Base-by-base conservation (phyloP, 1,140 invertebrate species). In the Ostrea edulis region DNA sequence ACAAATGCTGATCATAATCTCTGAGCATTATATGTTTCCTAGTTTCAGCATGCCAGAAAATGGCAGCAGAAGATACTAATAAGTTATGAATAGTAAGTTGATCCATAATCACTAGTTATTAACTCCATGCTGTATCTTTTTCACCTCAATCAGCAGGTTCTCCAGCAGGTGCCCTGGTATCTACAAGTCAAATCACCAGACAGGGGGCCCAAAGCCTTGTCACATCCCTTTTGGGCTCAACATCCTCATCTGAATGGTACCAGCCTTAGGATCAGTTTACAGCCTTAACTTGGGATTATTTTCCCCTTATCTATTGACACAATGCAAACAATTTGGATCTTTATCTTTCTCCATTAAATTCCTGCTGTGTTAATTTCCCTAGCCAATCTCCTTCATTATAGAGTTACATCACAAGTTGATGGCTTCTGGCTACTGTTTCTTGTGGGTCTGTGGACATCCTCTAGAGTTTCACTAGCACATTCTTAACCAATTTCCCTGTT, bases 361-460 rank as follows among this genome's bases (percentile, higher is more conserved):
- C 68, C 68, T 77, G 68, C 68, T 77, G 68, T 77, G 68, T 25
- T 77, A 77, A 77, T 77, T 77, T 77, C 68, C 68, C 68, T 77
- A 29, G 68, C 68, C 12, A 25, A 29, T 77, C 68, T 77, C 12
- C 68, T 77, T 77, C 68, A 77, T 77, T 77, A 77, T 77, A 77
- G 68, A 77, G 68, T 77, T 77, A 77, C 68, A 77, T 77, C 68
- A 77, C 68, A 25, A 77, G 68, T 77, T 77, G 68, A 77, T 77
- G 68, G 68, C 22, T 77, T 77, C 29, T 29, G 25, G 68, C 25
- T 25, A 77, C 68, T 77, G 68, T 35, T 29, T 77, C 68, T 77
- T 22, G 29, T 77, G 25, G 68, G 25, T 77, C 20, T 1, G 14
- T 29, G 68, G 68, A 77, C 68, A 77, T 14, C 11, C 17, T 12